phyloP scores from a whole-genome alignment of 2,113 vertebrate genomes.

The Microtus ochrogaster region DNA sequence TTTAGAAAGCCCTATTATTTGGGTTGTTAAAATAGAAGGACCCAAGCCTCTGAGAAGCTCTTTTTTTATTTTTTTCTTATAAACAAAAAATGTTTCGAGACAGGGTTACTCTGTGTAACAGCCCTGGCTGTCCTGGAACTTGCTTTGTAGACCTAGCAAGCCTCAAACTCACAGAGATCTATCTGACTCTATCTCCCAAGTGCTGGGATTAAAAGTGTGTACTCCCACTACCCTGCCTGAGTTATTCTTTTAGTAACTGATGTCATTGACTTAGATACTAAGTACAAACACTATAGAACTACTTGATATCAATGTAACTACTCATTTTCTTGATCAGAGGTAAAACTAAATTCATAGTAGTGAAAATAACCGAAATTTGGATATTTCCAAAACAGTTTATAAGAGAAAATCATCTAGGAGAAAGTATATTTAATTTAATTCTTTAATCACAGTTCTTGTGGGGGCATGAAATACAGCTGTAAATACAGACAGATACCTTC shows the following conservation, averaged over 20 bases:
- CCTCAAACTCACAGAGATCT: neutral
- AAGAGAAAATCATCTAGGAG: neutral
- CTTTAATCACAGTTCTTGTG: neutral
- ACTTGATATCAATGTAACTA: neutral
- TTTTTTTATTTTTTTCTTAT: neutral
- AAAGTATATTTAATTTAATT: neutral
- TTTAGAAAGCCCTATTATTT: conserved; percentile 9
- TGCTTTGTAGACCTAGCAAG: neutral
- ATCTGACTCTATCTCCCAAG: neutral
- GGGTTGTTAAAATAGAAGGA: neutral
- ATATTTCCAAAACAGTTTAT: conserved; percentile 22
- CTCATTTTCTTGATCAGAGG: neutral
- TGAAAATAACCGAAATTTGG: conserved; percentile 8
- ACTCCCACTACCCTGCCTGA: neutral
- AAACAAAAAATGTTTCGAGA: neutral
- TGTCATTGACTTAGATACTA: neutral
- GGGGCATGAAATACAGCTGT: neutral
- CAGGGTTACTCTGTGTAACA: neutral
- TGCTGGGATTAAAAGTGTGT: neutral
- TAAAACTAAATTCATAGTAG: neutral
- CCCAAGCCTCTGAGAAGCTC: neutral
- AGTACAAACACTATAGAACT: neutral
- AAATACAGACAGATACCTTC: neutral
- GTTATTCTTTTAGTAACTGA: neutral
- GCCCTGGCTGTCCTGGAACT: neutral